These are phyloP conservation scores for Leptopilina syphax DNA, from an alignment of 2,888 invertebrate species.

Conservation along the genomic window DNA sequence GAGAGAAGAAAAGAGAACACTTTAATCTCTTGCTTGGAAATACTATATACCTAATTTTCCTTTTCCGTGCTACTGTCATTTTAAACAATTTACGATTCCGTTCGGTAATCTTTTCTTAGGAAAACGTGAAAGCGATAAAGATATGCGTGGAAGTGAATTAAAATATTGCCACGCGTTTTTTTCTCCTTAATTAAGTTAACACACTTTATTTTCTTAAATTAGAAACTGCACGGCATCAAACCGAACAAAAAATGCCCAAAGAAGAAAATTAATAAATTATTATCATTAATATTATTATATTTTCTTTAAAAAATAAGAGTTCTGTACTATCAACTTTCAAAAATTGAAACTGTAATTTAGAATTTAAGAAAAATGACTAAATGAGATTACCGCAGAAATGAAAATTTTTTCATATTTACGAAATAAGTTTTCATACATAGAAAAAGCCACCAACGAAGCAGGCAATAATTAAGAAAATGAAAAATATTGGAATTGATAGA, in stretches of 20 bases:
- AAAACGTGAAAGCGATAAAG: neutral
- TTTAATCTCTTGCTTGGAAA: constrained; percentile 16
- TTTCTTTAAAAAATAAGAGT: no score
- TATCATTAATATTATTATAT: no score
- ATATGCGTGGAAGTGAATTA: neutral
- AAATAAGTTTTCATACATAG: neutral
- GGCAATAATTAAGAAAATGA: constrained; percentile 17
- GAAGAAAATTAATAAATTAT: no score
- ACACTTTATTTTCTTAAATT: neutral
- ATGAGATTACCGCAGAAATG: neutral
- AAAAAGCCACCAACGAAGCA: constrained; percentile 13
- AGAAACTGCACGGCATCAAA: neutral
- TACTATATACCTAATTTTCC: neutral
- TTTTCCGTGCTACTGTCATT: constrained; percentile 17
- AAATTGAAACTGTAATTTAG: no score
- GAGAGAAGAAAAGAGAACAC: neutral
- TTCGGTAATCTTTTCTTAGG: constrained; percentile 1
- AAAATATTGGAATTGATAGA: constrained; percentile 28
- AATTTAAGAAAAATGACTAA: neutral
- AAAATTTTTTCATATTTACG: no score
- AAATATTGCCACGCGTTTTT: neutral
- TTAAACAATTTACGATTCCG: neutral
- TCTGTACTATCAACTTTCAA: no score
- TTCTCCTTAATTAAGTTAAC: neutral
- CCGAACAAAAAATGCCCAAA: no score